Evolutionary conservation across 2,113 vertebrate genomes (phyloP).

Genomic region (Strix aluco): DNA sequence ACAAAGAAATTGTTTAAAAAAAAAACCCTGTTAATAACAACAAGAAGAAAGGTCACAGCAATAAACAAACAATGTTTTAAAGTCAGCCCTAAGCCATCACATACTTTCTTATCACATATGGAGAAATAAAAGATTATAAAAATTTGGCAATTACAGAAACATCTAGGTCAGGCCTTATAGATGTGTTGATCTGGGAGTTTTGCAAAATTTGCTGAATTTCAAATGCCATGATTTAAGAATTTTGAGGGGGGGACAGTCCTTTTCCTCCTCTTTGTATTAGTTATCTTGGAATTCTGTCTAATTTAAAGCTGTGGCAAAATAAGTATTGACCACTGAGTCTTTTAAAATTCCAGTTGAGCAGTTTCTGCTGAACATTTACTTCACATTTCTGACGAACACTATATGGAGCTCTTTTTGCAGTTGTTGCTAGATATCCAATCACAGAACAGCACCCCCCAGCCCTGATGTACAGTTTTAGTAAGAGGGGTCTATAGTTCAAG

Average conservation of each 20-base stretch:
- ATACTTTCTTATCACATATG: neutral
- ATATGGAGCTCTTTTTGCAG: neutral
- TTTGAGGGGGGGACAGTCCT: rapidly evolving
- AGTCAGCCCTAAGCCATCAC: neutral
- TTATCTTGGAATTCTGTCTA: neutral
- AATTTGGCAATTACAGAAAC: neutral
- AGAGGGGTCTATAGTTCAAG: neutral
- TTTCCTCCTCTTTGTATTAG: neutral
- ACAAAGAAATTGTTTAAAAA: neutral
- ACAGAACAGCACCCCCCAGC: neutral
- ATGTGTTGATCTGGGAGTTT: neutral
- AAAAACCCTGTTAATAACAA: neutral
- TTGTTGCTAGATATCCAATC: neutral
- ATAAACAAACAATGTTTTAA: neutral
- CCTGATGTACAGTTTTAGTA: neutral
- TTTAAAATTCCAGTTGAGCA: neutral
- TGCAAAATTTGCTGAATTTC: neutral
- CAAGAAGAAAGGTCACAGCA: neutral
- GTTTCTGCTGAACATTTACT: neutral
- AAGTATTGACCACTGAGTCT: no score
- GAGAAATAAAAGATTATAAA: neutral
- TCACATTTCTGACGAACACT: neutral
- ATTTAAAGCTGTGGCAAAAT: neutral
- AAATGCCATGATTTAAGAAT: neutral
- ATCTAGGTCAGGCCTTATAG: neutral